A percentile compares a stretch with the other conserved stretches of the same genome.
phyloP scores from a whole-genome alignment of 2,888 invertebrate genomes.

The Dicroscelio sp. region DNA sequence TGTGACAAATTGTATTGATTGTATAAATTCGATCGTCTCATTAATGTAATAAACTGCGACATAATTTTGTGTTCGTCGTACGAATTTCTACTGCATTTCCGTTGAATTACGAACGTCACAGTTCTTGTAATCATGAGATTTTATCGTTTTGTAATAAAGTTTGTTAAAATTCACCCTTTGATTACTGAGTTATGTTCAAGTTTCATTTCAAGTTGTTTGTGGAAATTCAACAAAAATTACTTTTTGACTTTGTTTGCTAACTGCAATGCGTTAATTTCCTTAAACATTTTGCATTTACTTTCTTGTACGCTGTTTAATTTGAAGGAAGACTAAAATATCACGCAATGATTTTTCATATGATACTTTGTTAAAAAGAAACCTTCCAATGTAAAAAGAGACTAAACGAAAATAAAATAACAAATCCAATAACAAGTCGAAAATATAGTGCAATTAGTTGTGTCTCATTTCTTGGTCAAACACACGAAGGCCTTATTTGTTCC shows the following conservation, averaged over 20 bases:
- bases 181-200: too few species aligned
- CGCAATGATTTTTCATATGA: too few species aligned
- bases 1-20: slow-evolving; percentile 70
- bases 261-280: too few species aligned
- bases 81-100: slow-evolving; percentile 59
- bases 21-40: slow-evolving; percentile 72
- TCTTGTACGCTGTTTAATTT: too few species aligned
- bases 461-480: slow-evolving; percentile 57
- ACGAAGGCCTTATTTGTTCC: slow-evolving; percentile 65
- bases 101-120: slow-evolving; percentile 55
- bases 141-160: slow-evolving; percentile 77
- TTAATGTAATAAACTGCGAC: slow-evolving; percentile 64
- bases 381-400: too few species aligned
- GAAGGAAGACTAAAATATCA: too few species aligned
- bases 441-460: slow-evolving; percentile 58
- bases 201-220: too few species aligned
- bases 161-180: slow-evolving; percentile 73
- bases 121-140: slow-evolving; percentile 75
- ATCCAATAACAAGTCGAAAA: slow-evolving; percentile 48
- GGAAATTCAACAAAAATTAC: not conserved
- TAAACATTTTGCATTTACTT: too few species aligned
- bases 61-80: slow-evolving; percentile 58
- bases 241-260: not conserved
- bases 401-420: not conserved
- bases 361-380: too few species aligned